Evolutionary conservation across 2,113 vertebrate species (phyloP).

Genomic region (Tupaia chinensis): DNA sequence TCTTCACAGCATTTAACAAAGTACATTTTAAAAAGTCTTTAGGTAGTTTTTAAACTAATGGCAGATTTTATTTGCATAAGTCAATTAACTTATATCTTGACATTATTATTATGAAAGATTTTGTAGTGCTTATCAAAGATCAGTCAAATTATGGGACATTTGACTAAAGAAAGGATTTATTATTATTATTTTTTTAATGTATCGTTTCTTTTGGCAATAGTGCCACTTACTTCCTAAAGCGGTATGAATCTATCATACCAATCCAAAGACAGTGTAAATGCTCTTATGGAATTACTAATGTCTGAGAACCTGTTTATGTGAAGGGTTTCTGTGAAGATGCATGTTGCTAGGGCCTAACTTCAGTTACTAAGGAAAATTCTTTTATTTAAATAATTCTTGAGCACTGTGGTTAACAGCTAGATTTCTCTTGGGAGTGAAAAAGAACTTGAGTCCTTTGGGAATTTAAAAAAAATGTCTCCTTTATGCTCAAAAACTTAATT

Average conservation of each 20-base stretch:
- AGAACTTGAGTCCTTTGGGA: neutral
- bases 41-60: neutral
- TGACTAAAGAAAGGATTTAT: neutral
- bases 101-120: neutral
- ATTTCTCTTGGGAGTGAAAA: neutral
- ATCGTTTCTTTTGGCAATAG: neutral
- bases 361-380: neutral
- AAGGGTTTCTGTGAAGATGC: neutral
- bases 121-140: neutral
- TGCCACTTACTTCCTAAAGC: neutral
- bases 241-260: neutral
- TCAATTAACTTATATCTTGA: neutral
- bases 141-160: neutral
- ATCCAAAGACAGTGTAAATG: neutral
- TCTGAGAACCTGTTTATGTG: neutral
- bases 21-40: neutral
- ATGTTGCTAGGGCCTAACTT: neutral
- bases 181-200: neutral
- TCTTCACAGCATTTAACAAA: neutral
- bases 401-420: constrained; percentile 41
- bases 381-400: constrained; percentile 48
- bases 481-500: constrained; percentile 19
- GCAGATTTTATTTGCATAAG: neutral
- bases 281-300: neutral
- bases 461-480: neutral